These are phyloP conservation scores for Hesperia comma DNA, from an alignment of 2,888 invertebrate genomes.

Conservation along the genomic window DNA sequence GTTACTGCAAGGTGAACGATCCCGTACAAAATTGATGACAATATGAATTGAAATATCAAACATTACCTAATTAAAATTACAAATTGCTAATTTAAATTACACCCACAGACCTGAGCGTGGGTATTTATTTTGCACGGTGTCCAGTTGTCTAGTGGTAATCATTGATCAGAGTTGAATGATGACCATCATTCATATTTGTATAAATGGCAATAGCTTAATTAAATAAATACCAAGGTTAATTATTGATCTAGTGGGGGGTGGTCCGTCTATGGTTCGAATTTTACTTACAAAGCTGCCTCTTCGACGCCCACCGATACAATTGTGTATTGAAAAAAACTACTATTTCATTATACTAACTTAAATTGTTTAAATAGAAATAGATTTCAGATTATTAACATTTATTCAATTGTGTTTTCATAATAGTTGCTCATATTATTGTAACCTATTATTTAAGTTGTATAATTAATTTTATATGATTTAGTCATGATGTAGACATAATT, in stretches of 20 bases:
- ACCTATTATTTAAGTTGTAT: neutral
- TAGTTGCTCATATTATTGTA: neutral
- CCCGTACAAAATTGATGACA: neutral
- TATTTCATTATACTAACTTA: too few relatives aligned
- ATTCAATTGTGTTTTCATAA: neutral
- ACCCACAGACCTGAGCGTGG: too few relatives aligned
- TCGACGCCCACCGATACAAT: slow-evolving; percentile 8
- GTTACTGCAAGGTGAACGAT: neutral
- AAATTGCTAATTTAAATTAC: too few relatives aligned
- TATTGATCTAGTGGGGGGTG: slow-evolving; percentile 12
- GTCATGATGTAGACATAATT: neutral
- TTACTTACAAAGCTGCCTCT: slow-evolving; percentile 17
- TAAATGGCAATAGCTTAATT: slow-evolving; percentile 53
- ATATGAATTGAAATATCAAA: too few relatives aligned
- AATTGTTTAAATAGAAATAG: neutral
- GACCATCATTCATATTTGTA: slow-evolving; percentile 50
- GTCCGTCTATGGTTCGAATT: slow-evolving; percentile 23
- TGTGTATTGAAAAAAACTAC: neutral
- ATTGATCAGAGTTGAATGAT: slow-evolving; percentile 18
- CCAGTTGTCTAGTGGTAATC: neutral
- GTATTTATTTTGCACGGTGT: neutral
- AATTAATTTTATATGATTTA: neutral
- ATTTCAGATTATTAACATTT: neutral
- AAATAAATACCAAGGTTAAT: slow-evolving; percentile 39
- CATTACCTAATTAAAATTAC: too few relatives aligned